Evolutionary conservation across 2,113 vertebrate species (phyloP).

Genomic region (Fukomys damarensis): DNA sequence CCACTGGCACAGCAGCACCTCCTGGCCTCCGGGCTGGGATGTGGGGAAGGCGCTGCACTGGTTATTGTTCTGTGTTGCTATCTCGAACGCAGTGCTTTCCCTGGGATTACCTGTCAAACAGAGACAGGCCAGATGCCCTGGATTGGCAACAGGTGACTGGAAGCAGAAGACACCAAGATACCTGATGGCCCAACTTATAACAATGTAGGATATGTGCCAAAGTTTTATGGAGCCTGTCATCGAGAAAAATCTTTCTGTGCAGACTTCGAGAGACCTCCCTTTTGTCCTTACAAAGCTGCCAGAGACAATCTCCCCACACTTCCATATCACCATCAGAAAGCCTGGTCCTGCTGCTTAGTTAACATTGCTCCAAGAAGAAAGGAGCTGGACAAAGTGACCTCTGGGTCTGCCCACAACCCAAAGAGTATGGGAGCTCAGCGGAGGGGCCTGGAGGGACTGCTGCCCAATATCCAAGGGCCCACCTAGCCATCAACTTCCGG

Average conservation of each 20-base stretch:
- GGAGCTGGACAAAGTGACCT: neutral
- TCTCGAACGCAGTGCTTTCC: conserved; percentile 64
- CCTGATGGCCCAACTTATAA: neutral
- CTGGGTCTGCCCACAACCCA: neutral
- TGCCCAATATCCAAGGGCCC: neutral
- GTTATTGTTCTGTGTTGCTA: conserved; percentile 51
- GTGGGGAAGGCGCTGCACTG: conserved; percentile 48
- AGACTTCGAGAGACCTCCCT: conserved; percentile 6
- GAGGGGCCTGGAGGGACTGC: neutral
- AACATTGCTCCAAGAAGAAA: neutral
- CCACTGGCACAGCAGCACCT: conserved; percentile 67
- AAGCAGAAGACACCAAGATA: conserved; percentile 41
- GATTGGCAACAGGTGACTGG: conserved; percentile 40
- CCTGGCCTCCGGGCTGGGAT: conserved; percentile 69
- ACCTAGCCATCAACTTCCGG: neutral
- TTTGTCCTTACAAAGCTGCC: neutral
- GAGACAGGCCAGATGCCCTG: conserved; percentile 40
- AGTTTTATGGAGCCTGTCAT: neutral
- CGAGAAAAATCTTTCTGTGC: neutral
- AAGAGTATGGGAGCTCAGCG: neutral
- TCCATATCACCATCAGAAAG: neutral
- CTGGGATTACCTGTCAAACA: conserved; percentile 53
- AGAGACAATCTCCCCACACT: neutral
- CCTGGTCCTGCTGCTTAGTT: neutral
- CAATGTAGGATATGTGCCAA: neutral